A percentile compares a stretch with the other conserved stretches of the same genome.
phyloP scores from a whole-genome alignment of 2,888 invertebrate genomes.

The Hirudinaria manillensis region DNA sequence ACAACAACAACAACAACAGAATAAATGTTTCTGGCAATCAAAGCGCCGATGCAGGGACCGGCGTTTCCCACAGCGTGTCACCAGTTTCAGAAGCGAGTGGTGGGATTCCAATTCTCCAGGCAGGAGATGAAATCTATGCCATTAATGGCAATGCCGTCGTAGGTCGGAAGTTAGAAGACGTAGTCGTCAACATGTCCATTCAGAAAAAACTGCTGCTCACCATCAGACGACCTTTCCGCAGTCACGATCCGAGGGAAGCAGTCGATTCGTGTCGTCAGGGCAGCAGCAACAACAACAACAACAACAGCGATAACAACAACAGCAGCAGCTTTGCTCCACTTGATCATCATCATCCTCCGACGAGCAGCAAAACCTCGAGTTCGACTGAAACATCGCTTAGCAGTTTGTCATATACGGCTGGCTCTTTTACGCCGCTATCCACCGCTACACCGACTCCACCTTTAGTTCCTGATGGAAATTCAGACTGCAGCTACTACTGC shows the following conservation, averaged over 20 bases:
- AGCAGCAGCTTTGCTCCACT: background rate
- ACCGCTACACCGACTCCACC: background rate
- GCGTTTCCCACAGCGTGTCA: background rate
- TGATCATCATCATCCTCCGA: no score
- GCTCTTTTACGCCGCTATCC: background rate
- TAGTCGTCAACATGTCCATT: slow-evolving; percentile 26
- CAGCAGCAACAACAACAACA: background rate
- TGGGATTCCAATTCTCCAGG: background rate
- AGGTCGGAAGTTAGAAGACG: slow-evolving; percentile 18
- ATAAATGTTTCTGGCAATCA: background rate
- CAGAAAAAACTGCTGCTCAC: slow-evolving; percentile 24
- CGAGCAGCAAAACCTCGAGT: background rate
- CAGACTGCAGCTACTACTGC: background rate
- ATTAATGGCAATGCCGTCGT: slow-evolving; percentile 18
- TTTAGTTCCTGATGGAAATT: background rate
- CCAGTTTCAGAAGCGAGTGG: background rate
- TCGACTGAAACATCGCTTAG: background rate
- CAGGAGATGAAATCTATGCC: slow-evolving; percentile 21
- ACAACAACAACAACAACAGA: background rate
- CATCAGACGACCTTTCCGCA: background rate
- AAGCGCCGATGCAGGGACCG: background rate
- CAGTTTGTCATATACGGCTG: background rate
- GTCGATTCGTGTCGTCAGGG: background rate
- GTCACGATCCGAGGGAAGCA: background rate
- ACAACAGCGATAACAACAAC: background rate